Percentiles rank a stretch among this genome's conserved stretches.
These are phyloP conservation scores for Zeus faber DNA, from an alignment of 2,113 vertebrate species.

Conservation along the genomic window DNA sequence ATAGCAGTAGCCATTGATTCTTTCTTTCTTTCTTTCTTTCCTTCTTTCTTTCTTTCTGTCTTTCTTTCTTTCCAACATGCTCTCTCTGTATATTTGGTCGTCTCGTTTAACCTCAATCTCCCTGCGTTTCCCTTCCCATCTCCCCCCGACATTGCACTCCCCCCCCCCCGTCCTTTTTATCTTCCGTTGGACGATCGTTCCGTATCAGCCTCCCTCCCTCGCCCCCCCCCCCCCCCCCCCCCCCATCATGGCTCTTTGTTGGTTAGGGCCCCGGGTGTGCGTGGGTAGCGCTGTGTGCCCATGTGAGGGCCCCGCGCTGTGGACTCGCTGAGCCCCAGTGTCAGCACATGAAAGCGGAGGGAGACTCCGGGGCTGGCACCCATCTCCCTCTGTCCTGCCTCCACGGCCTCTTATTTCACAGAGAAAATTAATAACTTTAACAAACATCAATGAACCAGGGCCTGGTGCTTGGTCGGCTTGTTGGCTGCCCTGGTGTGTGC, in stretches of 20 bases:
- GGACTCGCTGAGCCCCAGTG: constrained; percentile 59
- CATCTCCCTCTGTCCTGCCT: constrained; percentile 73
- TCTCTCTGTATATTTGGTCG: constrained; percentile 42
- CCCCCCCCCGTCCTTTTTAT: neutral
- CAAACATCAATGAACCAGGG: constrained; percentile 75
- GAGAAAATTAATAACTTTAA: constrained; percentile 81
- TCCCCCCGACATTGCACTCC: constrained; percentile 15
- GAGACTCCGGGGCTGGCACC: constrained; percentile 73
- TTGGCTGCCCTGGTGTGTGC: constrained; percentile 38
- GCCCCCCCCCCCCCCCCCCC: constrained; percentile 24
- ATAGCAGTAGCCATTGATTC: too few relatives aligned
- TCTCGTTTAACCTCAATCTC: constrained; percentile 14
- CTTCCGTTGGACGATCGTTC: constrained; percentile 13
- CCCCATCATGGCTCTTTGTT: constrained; percentile 56
- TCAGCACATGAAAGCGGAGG: constrained; percentile 72
- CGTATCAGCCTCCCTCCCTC: constrained; percentile 50
- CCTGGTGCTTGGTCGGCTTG: constrained; percentile 59
- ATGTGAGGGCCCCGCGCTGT: constrained; percentile 59
- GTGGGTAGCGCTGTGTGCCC: constrained; percentile 72
- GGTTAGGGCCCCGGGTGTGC: constrained; percentile 62
- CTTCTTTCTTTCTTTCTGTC: neutral
- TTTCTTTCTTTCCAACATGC: neutral
- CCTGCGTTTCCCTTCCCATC: constrained; percentile 2
- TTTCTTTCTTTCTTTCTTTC: constrained; percentile 3
- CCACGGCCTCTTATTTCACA: constrained; percentile 75